Evolutionary conservation across 2,797 vertebrate species (phyloP).

Genomic region (Fundulus diaphanus): DNA sequence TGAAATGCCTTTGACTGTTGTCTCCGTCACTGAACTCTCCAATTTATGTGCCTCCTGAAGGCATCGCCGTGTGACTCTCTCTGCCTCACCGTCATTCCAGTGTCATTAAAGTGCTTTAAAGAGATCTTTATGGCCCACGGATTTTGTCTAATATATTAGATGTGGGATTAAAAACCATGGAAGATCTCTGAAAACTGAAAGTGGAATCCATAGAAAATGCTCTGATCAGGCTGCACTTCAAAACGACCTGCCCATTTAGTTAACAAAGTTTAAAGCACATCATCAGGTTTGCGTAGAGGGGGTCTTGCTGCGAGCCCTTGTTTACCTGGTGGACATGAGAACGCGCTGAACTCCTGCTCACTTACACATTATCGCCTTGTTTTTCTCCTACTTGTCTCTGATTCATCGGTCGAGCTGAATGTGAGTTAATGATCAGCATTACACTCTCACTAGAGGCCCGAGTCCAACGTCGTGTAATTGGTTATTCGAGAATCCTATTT

Average conservation of each 20-base stretch:
- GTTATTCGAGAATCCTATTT: conserved; percentile 11
- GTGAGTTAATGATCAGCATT: conserved; percentile 38
- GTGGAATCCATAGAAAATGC: conserved; percentile 11
- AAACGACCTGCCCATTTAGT: conserved; percentile 36
- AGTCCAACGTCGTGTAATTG: conserved; percentile 14
- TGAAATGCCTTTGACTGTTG: conserved; percentile 20
- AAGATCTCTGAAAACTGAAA: conserved; percentile 20
- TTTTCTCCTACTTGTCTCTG: conserved; percentile 12
- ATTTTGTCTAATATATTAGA: conserved; percentile 14
- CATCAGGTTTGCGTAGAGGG: not conserved
- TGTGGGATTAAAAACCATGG: conserved; percentile 13
- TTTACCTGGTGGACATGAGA: conserved; percentile 13
- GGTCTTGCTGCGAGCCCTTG: not conserved
- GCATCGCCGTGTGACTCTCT: conserved; percentile 4
- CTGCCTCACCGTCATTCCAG: not conserved
- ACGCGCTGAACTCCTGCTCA: not conserved
- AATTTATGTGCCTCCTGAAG: conserved; percentile 18
- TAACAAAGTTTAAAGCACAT: conserved; percentile 19
- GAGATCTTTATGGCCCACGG: conserved; percentile 1
- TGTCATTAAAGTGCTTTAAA: conserved; percentile 7
- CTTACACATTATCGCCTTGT: conserved; percentile 34
- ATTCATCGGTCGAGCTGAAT: conserved; percentile 10
- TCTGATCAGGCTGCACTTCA: conserved; percentile 12
- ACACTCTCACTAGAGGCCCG: conserved; percentile 17
- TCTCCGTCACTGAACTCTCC: conserved; percentile 17